Evolutionary conservation across 2,797 vertebrate species (phyloP).

Genomic region (Microctenopoma steveboyesi): DNA sequence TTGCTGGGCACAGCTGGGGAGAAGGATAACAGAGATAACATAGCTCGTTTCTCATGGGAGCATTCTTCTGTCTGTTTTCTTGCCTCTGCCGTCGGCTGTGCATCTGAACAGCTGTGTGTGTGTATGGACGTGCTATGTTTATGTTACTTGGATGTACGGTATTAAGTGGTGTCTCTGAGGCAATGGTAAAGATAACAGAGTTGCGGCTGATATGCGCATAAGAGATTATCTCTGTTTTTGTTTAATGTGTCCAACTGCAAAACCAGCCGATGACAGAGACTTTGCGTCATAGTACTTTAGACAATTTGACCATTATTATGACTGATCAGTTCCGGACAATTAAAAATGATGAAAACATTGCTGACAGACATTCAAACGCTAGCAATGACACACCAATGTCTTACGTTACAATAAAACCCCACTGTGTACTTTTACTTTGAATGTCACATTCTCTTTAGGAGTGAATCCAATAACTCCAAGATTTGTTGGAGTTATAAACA

Average conservation of each 20-base stretch:
- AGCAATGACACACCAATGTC: too few relatives aligned
- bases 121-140: constrained; percentile 35
- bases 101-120: constrained; percentile 49
- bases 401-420: too few relatives aligned
- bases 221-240: constrained; percentile 25
- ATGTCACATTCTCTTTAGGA: too few relatives aligned
- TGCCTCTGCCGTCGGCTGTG: constrained; percentile 43
- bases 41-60: constrained; percentile 68
- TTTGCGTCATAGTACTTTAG: background rate
- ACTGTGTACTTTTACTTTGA: too few relatives aligned
- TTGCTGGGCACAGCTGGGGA: constrained; percentile 63
- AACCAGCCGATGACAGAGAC: constrained; percentile 18
- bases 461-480: too few relatives aligned
- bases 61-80: constrained; percentile 53
- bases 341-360: too few relatives aligned
- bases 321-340: background rate
- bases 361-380: too few relatives aligned
- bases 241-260: constrained; percentile 33
- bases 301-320: background rate
- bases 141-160: constrained; percentile 44
- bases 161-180: constrained; percentile 49
- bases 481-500: too few relatives aligned
- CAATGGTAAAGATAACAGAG: constrained; percentile 41
- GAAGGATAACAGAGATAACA: constrained; percentile 71
- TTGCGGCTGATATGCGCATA: constrained; percentile 31